Evolutionary conservation across 2,113 vertebrate genomes (phyloP).

Genomic region (Abramis brama): DNA sequence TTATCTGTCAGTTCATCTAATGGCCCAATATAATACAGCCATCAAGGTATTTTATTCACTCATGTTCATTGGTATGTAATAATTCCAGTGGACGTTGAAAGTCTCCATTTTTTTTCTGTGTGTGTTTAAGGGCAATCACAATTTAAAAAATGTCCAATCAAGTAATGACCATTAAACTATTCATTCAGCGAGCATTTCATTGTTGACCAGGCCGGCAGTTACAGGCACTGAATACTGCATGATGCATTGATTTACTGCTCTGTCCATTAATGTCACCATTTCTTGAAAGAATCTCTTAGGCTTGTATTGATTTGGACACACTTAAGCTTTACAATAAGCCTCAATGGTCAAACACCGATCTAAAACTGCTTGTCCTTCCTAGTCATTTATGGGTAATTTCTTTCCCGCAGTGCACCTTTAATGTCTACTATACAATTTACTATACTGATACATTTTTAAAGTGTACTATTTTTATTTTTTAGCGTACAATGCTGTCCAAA

Average conservation of each 20-base stretch:
- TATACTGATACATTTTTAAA: background rate
- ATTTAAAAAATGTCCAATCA: constrained; percentile 34
- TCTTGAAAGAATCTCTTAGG: constrained; percentile 58
- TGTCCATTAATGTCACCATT: constrained; percentile 57
- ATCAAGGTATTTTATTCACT: constrained; percentile 48
- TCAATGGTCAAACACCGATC: background rate
- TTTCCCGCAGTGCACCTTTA: background rate
- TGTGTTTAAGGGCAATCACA: constrained; percentile 56
- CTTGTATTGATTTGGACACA: constrained; percentile 62
- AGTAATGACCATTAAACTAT: constrained; percentile 36
- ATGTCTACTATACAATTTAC: background rate
- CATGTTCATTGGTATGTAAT: constrained; percentile 53
- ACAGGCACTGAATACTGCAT: constrained; percentile 25
- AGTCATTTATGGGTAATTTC: constrained; percentile 20
- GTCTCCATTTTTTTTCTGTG: constrained; percentile 47
- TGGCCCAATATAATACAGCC: background rate
- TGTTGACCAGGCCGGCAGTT: constrained; percentile 38
- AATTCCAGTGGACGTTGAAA: constrained; percentile 52
- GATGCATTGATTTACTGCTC: constrained; percentile 59
- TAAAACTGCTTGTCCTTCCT: background rate
- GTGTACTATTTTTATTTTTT: background rate
- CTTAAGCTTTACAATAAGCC: constrained; percentile 50
- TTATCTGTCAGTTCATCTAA: constrained; percentile 18
- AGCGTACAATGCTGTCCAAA: background rate
- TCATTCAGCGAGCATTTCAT: constrained; percentile 39